Percentiles rank a stretch among this genome's conserved stretches.
phyloP scores from a whole-genome alignment of 2,797 vertebrate genomes.

The Fistularia commersonii region DNA sequence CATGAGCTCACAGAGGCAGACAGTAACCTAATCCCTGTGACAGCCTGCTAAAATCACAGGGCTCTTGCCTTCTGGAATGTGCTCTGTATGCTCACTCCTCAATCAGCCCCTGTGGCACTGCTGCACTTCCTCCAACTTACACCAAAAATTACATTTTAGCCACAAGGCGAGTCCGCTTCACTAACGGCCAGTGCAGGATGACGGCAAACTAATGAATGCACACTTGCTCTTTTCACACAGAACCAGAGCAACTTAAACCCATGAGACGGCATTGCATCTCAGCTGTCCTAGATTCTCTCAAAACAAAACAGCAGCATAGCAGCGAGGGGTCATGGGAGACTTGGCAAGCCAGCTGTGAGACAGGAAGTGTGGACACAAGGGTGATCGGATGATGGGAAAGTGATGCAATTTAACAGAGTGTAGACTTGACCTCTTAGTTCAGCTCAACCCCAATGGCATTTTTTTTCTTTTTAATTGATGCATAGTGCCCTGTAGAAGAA shows the following conservation, averaged over 20 bases:
- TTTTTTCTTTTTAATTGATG: slow-evolving; percentile 19
- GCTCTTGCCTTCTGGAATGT: slow-evolving; percentile 75
- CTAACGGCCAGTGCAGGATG: slow-evolving; percentile 15
- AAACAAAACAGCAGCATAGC: slow-evolving; percentile 59
- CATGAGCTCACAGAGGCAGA: slow-evolving; percentile 73
- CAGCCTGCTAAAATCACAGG: slow-evolving; percentile 77
- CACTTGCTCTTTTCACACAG: slow-evolving; percentile 13
- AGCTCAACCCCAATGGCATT: slow-evolving; percentile 34
- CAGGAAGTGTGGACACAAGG: slow-evolving; percentile 70
- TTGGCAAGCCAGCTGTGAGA: slow-evolving; percentile 71
- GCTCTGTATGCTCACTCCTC: slow-evolving; percentile 62
- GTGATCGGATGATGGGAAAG: slow-evolving; percentile 69
- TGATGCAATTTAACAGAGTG: slow-evolving; percentile 64
- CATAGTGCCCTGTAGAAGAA: slow-evolving; percentile 26
- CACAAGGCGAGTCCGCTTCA: slow-evolving; percentile 20
- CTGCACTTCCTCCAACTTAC: slow-evolving; percentile 56
- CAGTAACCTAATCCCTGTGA: slow-evolving; percentile 77
- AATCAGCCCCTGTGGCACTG: slow-evolving; percentile 61
- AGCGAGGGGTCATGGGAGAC: slow-evolving; percentile 75
- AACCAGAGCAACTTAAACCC: slow-evolving; percentile 34
- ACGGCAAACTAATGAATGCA: background rate
- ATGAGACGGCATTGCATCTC: slow-evolving; percentile 53
- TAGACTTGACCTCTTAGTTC: slow-evolving; percentile 44
- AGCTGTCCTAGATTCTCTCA: slow-evolving; percentile 64
- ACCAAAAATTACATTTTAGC: slow-evolving; percentile 56